Evolutionary conservation across 2,888 invertebrate species (phyloP).

Genomic region (Ochlodes sylvanus): DNA sequence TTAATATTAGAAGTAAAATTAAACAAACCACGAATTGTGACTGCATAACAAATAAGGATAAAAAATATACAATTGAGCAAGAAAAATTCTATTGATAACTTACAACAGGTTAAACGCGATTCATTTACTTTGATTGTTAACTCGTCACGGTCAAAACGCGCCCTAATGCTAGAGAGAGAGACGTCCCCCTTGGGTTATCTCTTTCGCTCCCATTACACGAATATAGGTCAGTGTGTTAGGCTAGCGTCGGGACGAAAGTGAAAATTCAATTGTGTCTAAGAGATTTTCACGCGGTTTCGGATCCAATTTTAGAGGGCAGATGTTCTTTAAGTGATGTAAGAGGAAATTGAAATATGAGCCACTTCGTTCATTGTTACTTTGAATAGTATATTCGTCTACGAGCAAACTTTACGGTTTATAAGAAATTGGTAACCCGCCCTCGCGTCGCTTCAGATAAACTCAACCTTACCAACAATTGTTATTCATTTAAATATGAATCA

Average conservation of each 20-base stretch:
- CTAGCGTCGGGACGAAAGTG: conserved; percentile 17
- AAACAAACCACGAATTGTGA: no score
- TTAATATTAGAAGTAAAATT: no score
- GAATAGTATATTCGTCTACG: neutral
- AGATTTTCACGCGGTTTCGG: conserved; percentile 30
- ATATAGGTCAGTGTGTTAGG: conserved; percentile 32
- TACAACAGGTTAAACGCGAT: neutral
- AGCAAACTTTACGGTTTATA: neutral
- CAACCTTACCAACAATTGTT: no score
- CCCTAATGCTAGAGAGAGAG: conserved; percentile 9
- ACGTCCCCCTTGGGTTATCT: neutral
- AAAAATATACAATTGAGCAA: neutral
- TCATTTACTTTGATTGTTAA: conserved; percentile 6
- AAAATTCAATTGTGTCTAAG: conserved; percentile 32
- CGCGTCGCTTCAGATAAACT: no score
- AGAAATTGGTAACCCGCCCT: no score
- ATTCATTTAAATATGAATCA: no score
- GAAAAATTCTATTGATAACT: neutral
- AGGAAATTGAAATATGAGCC: conserved; percentile 25
- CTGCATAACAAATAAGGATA: neutral
- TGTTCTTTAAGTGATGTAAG: conserved; percentile 27
- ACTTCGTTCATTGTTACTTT: conserved; percentile 7
- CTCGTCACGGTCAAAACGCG: neutral
- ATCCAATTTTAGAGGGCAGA: conserved; percentile 27
- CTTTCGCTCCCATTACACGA: conserved; percentile 7